A percentile compares a stretch with the other conserved stretches of the same genome.
phyloP scores from a whole-genome alignment of 2,797 vertebrate genomes.

The Esox lucius region DNA sequence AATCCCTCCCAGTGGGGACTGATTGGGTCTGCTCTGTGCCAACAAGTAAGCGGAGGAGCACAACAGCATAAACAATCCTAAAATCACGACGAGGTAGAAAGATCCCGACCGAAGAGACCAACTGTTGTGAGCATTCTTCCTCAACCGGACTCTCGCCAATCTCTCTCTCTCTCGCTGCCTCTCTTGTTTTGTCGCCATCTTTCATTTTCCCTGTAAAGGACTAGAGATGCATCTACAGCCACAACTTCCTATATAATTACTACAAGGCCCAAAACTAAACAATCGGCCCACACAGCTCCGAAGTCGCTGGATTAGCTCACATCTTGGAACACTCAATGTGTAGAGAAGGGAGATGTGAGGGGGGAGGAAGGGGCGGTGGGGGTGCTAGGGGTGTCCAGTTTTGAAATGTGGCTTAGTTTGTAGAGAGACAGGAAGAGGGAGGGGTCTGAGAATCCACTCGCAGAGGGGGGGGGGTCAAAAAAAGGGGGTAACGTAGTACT shows the following conservation, averaged over 20 bases:
- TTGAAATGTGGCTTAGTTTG: slow-evolving; percentile 72
- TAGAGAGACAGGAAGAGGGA: slow-evolving; percentile 80
- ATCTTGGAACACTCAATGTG: slow-evolving; percentile 75
- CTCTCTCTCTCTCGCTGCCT: slow-evolving; percentile 12
- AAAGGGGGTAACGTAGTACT: slow-evolving; percentile 55
- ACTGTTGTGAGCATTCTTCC: slow-evolving; percentile 36
- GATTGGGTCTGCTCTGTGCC: slow-evolving; percentile 50
- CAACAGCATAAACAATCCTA: slow-evolving; percentile 58
- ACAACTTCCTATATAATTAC: slow-evolving; percentile 80
- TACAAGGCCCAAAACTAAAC: slow-evolving; percentile 76
- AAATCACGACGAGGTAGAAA: slow-evolving; percentile 66
- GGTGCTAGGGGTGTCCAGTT: slow-evolving; percentile 43
- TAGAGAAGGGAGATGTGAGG: slow-evolving; percentile 8
- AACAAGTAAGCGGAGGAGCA: slow-evolving; percentile 29
- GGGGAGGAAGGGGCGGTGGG: slow-evolving; percentile 10
- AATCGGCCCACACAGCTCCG: slow-evolving; percentile 73
- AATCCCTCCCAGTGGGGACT: slow-evolving; percentile 45
- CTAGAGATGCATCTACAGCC: slow-evolving; percentile 64
- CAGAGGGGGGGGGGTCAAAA: slow-evolving; percentile 39
- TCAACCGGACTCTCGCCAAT: background rate
- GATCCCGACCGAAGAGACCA: slow-evolving; percentile 28
- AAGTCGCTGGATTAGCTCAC: slow-evolving; percentile 74
- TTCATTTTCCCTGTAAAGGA: slow-evolving; percentile 28
- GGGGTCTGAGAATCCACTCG: slow-evolving; percentile 74
- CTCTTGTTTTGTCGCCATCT: background rate